Base-by-base conservation (phyloP, 1,140 invertebrate species). In the Magallana ariakensis region DNA sequence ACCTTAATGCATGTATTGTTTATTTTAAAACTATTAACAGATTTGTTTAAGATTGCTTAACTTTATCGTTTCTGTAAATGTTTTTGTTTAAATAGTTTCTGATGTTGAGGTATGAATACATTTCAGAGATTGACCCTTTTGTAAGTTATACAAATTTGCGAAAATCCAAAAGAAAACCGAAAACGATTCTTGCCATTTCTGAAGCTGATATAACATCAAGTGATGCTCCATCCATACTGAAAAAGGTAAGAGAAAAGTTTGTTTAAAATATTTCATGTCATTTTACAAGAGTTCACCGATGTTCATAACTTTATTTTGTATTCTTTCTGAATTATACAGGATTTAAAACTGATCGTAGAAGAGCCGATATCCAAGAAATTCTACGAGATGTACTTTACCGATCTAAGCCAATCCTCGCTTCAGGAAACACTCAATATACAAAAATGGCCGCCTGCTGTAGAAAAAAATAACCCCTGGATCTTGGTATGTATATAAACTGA, bases 331-430 rank as follows among this genome's bases (percentile, higher is more conserved):
- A 54, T 10, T 46, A 46, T 5, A 3, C 19, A 82, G 80, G 11
- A 54, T 16, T 53, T 54, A 8, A 55, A n/a, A 56, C 16, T 82
- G 46, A 19, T 54, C 53, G 46, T 82, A 19, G 15, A 82, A 16
- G 86, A 87, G 80, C 86, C 86, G 15, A 82, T 87, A 3, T 54
- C 80, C 1, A 26, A 22, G 60, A 80, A 83, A 9, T 86, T 86
- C 46, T 19, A n/a, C 19, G 46, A 82, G 15, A 6, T 22, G 5
- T 55, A 11, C 33, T 56, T 82, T 54, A 54, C 80, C 10, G 15
- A 82, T 16, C 46, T 82, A 10, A 82, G 46, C 80, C n/a, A 56
- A 19, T 54, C 46, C 10, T 19, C 46, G n/a, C 53, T 82, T 15
- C 80, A 82, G 46, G 80, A 82, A 54, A 13, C 19, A 3, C 54